Evolutionary conservation across 2,113 vertebrate species (phyloP).

Genomic region (Prochilodus magdalenae): DNA sequence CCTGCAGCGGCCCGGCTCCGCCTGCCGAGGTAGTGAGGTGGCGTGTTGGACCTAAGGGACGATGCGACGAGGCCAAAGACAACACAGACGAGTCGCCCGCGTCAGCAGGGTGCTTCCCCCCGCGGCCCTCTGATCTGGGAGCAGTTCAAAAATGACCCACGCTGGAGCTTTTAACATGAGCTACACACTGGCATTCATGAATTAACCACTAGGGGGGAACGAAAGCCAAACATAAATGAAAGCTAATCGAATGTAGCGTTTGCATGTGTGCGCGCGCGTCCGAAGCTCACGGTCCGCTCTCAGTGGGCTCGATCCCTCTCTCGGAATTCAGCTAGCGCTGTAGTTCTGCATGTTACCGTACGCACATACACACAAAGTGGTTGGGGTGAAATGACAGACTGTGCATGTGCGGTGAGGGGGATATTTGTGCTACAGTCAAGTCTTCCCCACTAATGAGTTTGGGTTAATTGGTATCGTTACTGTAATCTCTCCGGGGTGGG

Average conservation of each 20-base stretch:
- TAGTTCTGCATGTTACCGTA: conserved; percentile 52
- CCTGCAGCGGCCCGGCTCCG: conserved; percentile 64
- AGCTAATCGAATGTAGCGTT: conserved; percentile 55
- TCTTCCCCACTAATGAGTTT: conserved; percentile 79
- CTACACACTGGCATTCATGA: conserved; percentile 70
- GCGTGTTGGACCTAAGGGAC: conserved; percentile 81
- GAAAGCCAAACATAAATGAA: conserved; percentile 75
- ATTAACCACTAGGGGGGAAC: conserved; percentile 70
- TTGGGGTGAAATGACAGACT: conserved; percentile 74
- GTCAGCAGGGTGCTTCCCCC: conserved; percentile 88
- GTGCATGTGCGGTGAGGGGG: conserved; percentile 67
- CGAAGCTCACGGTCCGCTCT: conserved; percentile 56
- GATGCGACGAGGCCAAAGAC: conserved; percentile 87
- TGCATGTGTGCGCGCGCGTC: conserved; percentile 32
- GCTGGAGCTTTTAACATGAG: conserved; percentile 77
- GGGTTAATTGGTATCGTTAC: conserved; percentile 83
- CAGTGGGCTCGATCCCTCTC: conserved; percentile 65
- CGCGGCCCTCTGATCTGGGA: conserved; percentile 85
- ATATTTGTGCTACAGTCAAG: conserved; percentile 75
- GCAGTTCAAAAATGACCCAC: conserved; percentile 84
- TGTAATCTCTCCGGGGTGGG: conserved; percentile 74
- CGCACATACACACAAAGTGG: conserved; percentile 31
- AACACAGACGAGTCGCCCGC: conserved; percentile 83
- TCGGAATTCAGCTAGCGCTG: conserved; percentile 77
- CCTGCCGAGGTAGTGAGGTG: conserved; percentile 82